Conservation (phyloP, 2,888 invertebrate genomes). For the Eremobia ochroleuca region DNA sequence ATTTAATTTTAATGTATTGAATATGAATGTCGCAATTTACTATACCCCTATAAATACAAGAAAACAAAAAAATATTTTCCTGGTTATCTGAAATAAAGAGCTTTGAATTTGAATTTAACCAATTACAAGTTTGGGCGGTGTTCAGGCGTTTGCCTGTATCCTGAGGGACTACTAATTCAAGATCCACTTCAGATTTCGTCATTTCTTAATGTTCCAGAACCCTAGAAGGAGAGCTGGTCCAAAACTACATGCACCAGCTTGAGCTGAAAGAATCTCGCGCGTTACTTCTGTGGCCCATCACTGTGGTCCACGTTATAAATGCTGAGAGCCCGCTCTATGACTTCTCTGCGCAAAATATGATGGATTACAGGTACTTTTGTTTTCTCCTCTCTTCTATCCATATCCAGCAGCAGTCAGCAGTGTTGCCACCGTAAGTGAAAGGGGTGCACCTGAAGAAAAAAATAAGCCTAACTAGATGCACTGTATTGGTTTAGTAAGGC, state of each 20-base stretch:
- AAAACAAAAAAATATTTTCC: no score
- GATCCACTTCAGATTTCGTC: not conserved
- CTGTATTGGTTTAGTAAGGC: not conserved
- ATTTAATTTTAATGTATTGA: no score
- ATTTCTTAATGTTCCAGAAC: slow-evolving; percentile 70
- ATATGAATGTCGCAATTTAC: no score
- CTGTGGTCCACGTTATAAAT: slow-evolving; percentile 96
- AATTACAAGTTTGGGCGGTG: no score
- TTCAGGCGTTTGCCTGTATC: no score
- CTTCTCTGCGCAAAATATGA: slow-evolving; percentile 94
- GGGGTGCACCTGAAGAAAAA: not conserved
- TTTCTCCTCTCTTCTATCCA: not conserved
- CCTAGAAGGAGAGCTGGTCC: slow-evolving; percentile 93
- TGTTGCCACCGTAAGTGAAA: not conserved
- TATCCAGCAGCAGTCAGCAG: not conserved
- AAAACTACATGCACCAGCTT: slow-evolving; percentile 94
- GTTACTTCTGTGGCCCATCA: slow-evolving; percentile 97
- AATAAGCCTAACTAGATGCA: no score
- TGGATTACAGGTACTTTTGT: slow-evolving; percentile 90
- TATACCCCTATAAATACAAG: no score
- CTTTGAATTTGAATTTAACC: no score
- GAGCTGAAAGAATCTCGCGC: slow-evolving; percentile 92
- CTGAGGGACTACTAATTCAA: no score
- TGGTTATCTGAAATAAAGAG: no score
- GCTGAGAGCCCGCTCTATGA: slow-evolving; percentile 94